phyloP scores from a whole-genome alignment of 2,797 vertebrate genomes.

The Typhlichthys eigenmanni region DNA sequence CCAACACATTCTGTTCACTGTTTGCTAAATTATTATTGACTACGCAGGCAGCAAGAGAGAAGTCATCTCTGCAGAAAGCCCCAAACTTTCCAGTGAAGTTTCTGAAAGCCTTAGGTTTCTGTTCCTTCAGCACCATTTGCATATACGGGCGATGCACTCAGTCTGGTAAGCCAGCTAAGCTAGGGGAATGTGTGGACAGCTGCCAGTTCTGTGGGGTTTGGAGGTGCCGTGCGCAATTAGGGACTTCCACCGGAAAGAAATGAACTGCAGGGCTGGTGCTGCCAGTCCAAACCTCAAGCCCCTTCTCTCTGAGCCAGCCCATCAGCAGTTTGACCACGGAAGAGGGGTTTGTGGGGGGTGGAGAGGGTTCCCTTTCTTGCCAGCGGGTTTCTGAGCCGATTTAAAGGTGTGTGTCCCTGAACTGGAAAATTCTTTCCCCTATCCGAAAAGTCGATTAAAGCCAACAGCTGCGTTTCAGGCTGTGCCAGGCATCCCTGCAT shows the following conservation, averaged over 20 bases:
- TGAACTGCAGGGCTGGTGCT: conserved; percentile 46
- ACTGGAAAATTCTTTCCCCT: conserved; percentile 74
- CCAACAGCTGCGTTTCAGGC: conserved; percentile 80
- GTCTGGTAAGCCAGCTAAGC: conserved; percentile 64
- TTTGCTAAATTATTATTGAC: conserved; percentile 20
- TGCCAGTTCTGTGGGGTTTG: conserved; percentile 68
- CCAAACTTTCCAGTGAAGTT: conserved; percentile 60
- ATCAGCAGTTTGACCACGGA: conserved; percentile 71
- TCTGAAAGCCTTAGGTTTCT: conserved; percentile 47
- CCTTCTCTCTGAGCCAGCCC: conserved; percentile 54
- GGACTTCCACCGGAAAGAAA: conserved; percentile 61
- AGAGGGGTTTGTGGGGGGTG: conserved; percentile 4
- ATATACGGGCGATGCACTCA: conserved; percentile 55
- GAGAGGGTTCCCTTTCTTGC: conserved; percentile 62
- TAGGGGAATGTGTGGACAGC: conserved; percentile 60
- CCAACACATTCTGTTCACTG: not conserved
- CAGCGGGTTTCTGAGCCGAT: conserved; percentile 79
- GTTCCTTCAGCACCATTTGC: conserved; percentile 63
- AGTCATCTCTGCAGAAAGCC: conserved; percentile 25
- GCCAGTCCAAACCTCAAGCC: conserved; percentile 64
- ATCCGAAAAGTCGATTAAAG: conserved; percentile 82
- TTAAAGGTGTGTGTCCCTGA: conserved; percentile 75
- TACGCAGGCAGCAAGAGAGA: conserved; percentile 15
- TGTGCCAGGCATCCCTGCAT: conserved; percentile 70
- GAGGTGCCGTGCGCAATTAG: conserved; percentile 73